A percentile compares a stretch with the other conserved stretches of the same genome.
These are phyloP conservation scores for Podarcis cretensis DNA, from an alignment of 2,113 vertebrate genomes.

Conservation along the genomic window DNA sequence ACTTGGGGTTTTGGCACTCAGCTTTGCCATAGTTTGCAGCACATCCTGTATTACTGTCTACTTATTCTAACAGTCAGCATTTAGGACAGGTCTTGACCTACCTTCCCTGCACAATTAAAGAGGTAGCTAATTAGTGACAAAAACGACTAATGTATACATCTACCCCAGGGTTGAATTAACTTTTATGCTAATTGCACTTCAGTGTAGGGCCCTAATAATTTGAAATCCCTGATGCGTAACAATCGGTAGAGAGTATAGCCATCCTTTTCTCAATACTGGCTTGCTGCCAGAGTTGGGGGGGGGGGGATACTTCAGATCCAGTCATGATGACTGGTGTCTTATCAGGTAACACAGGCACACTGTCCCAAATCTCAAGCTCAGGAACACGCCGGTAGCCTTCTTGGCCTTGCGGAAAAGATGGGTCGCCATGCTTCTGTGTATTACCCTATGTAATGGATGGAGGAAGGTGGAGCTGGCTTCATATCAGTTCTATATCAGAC, in stretches of 20 bases:
- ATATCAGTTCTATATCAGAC: neutral
- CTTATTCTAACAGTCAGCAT: conserved; percentile 1
- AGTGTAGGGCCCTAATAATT: neutral
- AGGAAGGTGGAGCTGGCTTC: neutral
- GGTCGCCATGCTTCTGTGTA: neutral
- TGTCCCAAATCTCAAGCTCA: neutral
- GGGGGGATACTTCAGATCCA: neutral
- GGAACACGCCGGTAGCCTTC: neutral
- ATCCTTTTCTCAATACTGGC: neutral
- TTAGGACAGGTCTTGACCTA: conserved; percentile 27
- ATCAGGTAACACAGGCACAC: neutral
- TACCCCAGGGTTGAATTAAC: conserved; percentile 10
- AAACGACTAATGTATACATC: conserved; percentile 12
- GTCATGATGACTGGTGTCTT: neutral
- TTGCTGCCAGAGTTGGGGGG: neutral
- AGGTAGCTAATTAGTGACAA: conserved; percentile 31
- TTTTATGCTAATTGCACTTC: conserved; percentile 24
- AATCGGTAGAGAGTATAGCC: neutral
- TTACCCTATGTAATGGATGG: neutral
- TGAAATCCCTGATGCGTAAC: conserved; percentile 9
- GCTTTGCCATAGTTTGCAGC: neutral
- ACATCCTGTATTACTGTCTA: neutral
- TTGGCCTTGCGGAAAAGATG: neutral
- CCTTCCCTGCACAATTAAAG: conserved; percentile 20
- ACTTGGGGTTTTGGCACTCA: neutral